Conservation (phyloP, 2,113 vertebrate genomes). For the Cochlearius cochlearius region DNA sequence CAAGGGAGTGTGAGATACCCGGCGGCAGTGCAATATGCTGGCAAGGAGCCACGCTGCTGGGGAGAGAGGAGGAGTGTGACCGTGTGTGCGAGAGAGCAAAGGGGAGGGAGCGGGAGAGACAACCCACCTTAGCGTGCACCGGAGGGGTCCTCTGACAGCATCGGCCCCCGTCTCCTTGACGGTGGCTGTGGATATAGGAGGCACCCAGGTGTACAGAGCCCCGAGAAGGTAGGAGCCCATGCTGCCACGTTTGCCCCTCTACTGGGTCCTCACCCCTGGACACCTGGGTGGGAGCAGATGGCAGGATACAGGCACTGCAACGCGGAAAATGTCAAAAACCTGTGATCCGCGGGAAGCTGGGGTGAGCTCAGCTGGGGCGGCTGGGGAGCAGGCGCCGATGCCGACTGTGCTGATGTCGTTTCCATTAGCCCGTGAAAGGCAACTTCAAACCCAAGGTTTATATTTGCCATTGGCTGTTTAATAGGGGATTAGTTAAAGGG, state of each 20-base stretch:
- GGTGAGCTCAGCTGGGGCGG: background rate
- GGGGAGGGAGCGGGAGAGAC: background rate
- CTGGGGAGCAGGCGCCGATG: background rate
- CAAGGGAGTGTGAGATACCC: slow-evolving; percentile 10
- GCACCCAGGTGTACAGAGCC: background rate
- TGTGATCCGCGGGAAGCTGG: background rate
- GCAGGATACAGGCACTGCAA: background rate
- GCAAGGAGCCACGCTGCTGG: background rate
- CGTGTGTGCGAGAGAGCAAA: background rate
- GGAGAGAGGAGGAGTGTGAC: background rate
- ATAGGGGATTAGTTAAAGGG: slow-evolving; percentile 36
- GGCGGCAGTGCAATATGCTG: slow-evolving; percentile 12
- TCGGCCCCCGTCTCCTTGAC: background rate
- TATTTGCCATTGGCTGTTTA: slow-evolving; percentile 46
- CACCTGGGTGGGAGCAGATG: background rate
- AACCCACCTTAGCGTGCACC: background rate
- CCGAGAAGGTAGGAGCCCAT: background rate
- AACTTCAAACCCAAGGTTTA: slow-evolving; percentile 49
- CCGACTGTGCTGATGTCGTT: rapidly evolving
- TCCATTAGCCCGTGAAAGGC: slow-evolving; percentile 39
- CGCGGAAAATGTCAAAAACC: background rate
- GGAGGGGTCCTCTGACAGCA: background rate
- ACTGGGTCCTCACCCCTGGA: background rate
- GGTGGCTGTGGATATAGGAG: background rate
- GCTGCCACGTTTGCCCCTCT: rapidly evolving